A percentile compares a stretch with the other conserved stretches of the same genome.
These are phyloP conservation scores for Sarcophaga variegata DNA, from an alignment of 2,888 invertebrate species.

Conservation along the genomic window DNA sequence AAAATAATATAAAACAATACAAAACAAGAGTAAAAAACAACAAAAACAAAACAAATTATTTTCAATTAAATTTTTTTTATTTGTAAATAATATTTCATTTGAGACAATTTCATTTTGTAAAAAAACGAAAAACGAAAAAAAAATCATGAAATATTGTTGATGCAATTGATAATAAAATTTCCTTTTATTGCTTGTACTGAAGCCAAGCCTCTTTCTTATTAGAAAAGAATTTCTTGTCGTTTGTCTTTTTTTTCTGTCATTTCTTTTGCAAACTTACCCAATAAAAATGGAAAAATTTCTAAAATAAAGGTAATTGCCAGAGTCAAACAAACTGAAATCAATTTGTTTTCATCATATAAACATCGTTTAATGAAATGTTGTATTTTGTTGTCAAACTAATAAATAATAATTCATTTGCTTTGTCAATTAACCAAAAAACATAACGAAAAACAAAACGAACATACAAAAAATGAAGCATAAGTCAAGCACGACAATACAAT, in stretches of 20 bases:
- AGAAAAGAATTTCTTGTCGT: constrained; percentile 2
- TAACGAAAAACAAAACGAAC: constrained; percentile 25
- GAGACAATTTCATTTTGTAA: not conserved
- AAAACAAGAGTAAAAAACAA: not conserved
- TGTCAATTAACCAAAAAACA: constrained; percentile 35
- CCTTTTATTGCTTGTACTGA: not conserved
- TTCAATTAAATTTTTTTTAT: not conserved
- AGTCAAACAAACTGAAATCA: constrained; percentile 25
- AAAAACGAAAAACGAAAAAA: not conserved
- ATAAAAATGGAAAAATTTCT: not conserved
- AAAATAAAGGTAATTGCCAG: not conserved
- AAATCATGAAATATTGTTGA: no score
- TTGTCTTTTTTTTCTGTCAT: no score
- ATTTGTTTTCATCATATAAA: constrained; percentile 39
- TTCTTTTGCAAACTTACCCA: not conserved
- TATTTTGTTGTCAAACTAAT: constrained; percentile 34
- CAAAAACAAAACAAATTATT: not conserved
- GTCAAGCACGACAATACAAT: not conserved
- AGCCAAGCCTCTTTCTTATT: not conserved
- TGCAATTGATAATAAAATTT: not conserved
- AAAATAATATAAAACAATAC: not conserved
- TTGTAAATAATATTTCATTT: no score
- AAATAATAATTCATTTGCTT: constrained; percentile 53
- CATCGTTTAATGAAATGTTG: constrained; percentile 24
- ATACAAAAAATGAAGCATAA: not conserved